Conservation (phyloP, 30 jellyfish, hydroid and myxozoan species). For the Phacellophora camtschatica region DNA sequence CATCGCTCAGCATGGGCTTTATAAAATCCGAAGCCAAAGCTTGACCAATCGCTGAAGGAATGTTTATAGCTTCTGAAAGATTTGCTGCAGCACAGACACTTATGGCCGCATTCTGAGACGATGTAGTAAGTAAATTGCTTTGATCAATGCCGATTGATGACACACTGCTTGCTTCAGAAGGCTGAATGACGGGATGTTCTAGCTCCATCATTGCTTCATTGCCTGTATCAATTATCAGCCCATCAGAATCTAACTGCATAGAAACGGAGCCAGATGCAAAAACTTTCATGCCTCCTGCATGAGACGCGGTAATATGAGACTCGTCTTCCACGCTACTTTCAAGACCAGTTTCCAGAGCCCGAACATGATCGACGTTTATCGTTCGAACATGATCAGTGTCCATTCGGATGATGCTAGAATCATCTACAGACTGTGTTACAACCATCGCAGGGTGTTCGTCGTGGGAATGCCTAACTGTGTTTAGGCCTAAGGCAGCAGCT, state of each 20-base stretch:
- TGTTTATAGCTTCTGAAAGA: not conserved
- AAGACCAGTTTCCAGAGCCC: conserved; percentile 5
- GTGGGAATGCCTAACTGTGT: conserved; percentile 75
- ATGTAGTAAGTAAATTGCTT: no score
- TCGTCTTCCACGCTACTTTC: not conserved
- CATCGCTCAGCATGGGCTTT: conserved; percentile 12
- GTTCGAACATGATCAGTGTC: conserved; percentile 47
- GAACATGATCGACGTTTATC: no score
- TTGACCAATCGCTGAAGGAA: not conserved
- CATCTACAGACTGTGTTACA: conserved; percentile 57
- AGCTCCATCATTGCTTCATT: not conserved
- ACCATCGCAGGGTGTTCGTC: conserved; percentile 78
- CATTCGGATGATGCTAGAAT: conserved; percentile 18
- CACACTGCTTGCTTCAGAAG: not conserved
- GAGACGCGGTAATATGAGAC: conserved; percentile 18
- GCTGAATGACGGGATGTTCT: not conserved
- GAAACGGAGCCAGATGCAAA: conserved; percentile 9
- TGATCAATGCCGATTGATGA: not conserved
- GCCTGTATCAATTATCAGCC: conserved; percentile 38
- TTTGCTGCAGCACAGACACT: no score
- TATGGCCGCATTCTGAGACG: no score
- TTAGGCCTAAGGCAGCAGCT: conserved; percentile 96
- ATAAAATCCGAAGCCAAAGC: conserved; percentile 2
- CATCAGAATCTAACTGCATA: conserved; percentile 33
- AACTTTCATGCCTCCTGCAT: not conserved